phyloP scores from a whole-genome alignment of 1,140 invertebrate species.

The Notospermus geniculatus region DNA sequence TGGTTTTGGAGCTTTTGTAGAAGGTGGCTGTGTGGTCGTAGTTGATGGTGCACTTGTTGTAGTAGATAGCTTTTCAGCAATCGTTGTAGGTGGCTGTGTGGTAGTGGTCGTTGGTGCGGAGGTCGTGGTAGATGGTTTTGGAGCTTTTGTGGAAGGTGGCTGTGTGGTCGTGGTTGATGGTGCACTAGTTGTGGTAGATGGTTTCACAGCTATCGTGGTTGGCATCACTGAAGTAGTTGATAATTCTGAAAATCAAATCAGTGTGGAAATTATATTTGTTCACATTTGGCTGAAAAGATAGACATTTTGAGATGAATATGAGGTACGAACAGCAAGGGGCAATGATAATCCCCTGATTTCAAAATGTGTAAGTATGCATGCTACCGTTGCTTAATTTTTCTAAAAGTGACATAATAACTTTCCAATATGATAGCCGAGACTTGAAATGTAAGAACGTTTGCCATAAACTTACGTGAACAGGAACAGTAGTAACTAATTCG shows the following conservation, averaged over 20 bases:
- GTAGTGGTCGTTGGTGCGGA: neutral
- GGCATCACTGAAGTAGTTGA: neutral
- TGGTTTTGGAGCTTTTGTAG: neutral
- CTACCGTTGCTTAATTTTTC: too few relatives aligned
- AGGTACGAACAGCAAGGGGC: too few relatives aligned
- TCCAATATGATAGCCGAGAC: too few relatives aligned
- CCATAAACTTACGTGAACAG: constrained; percentile 34
- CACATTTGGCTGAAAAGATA: too few relatives aligned
- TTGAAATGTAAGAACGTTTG: too few relatives aligned
- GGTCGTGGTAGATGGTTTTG: neutral
- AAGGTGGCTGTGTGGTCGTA: neutral
- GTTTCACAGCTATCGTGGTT: neutral
- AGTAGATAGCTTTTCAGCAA: neutral
- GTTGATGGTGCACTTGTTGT: neutral
- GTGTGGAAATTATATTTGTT: too few relatives aligned
- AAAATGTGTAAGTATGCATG: too few relatives aligned
- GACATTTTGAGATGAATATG: too few relatives aligned
- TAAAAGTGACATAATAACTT: too few relatives aligned
- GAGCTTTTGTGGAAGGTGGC: neutral
- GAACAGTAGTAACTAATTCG: constrained; percentile 56
- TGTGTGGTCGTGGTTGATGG: neutral
- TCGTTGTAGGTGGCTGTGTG: neutral
- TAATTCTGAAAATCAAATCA: neutral
- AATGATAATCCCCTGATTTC: too few relatives aligned
- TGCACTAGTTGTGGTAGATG: neutral